A percentile compares a stretch with the other conserved stretches of the same genome.
phyloP scores from a whole-genome alignment of 2,888 invertebrate genomes.

The Schizotus pectinicornis region DNA sequence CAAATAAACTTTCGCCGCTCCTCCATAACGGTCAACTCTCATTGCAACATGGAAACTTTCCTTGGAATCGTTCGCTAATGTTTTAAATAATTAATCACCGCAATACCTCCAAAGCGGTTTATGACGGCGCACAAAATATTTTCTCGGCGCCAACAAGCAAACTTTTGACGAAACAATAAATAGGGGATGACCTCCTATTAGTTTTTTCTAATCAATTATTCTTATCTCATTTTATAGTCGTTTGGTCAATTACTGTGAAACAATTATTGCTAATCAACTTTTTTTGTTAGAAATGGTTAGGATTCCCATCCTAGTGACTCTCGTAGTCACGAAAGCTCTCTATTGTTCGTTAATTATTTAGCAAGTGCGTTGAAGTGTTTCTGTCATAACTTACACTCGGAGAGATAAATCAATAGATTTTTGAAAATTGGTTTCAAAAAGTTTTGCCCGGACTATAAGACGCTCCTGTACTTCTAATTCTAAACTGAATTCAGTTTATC shows the following conservation, averaged over 20 bases:
- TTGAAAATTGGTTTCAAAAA: too few species aligned
- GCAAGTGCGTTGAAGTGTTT: too few species aligned
- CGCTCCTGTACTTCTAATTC: too few species aligned
- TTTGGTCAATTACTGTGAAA: too few species aligned
- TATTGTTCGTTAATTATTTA: not conserved
- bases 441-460: too few species aligned
- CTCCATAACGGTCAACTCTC: conserved; percentile 20
- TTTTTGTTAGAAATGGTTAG: not conserved
- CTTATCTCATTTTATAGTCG: too few species aligned
- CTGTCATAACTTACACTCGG: too few species aligned
- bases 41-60: conserved; percentile 27
- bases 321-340: not conserved
- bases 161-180: too few species aligned
- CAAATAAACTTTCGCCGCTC: conserved; percentile 26
- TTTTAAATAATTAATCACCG: conserved; percentile 14
- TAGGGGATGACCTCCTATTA: too few species aligned
- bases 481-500: too few species aligned
- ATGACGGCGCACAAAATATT: not conserved
- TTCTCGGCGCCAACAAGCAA: not conserved
- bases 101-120: not conserved
- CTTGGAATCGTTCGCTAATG: conserved; percentile 12
- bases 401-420: too few species aligned
- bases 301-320: not conserved
- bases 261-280: not conserved
- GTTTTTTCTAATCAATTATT: too few species aligned